Base-by-base conservation (phyloP, 2,113 vertebrate genomes). In the Scalopus aquaticus region DNA sequence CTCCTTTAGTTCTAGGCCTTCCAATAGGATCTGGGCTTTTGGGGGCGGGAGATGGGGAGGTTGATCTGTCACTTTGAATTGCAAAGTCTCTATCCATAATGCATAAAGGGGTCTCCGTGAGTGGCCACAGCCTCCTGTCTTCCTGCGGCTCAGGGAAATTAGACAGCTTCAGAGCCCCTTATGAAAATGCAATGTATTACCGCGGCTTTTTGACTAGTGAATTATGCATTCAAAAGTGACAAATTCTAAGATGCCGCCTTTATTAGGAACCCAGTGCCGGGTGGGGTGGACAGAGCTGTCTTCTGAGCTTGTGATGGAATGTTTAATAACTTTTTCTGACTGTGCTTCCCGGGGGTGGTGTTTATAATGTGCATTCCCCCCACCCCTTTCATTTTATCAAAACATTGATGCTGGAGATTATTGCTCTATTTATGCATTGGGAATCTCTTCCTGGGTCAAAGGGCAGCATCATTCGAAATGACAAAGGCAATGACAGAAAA, bases 151-250 rank as follows among this genome's bases (percentile, higher is more conserved):
- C 96, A 37, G 97, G 97, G 97, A 98, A 98, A 98, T 98, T 98
- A 98, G 98, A 98, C 97, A 98, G 97, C 98, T 98, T 98, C 97
- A 91, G 95, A 98, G 97, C 85, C 97, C 97, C 98, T 98, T 98
- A 98, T 98, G 98, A 98, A 98, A 99, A 98, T 97, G 96, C 97
- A 97, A 96, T 98, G 94, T 97, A 96, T 97, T 95, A 94, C 97
- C 26, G 78, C 95, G 96, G 97, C 96, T 96, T 98, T 97, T 98
- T 96, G 97, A 98, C 94, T 96, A 98, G 98, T 97, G 98, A 99
- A 98, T 98, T 98, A 98, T 98, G 98, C 98, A 98, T 98, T 96
- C 78, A 79, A 97, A 96, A 98, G 95, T 96, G 97, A 97, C 97
- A 98, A 98, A 98, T 98, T 98, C 98, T 96, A 98, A 97, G 96